Conservation (phyloP, 2,888 invertebrate genomes). For the Heteropelma amictum region DNA sequence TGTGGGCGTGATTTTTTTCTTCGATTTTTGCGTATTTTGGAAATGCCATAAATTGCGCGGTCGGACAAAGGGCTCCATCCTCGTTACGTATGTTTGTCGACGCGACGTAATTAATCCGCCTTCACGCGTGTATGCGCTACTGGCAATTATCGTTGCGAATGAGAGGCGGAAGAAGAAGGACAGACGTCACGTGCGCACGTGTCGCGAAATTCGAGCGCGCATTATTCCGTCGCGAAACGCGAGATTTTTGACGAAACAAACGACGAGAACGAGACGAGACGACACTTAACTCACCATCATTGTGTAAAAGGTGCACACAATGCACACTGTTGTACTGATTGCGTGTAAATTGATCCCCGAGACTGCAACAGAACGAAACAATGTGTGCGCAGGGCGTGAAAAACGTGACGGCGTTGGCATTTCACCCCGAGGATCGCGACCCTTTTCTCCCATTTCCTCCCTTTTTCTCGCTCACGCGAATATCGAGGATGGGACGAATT, state of each 20-base stretch:
- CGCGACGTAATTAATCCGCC: slow-evolving; percentile 40
- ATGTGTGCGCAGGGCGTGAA: neutral
- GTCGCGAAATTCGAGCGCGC: too few relatives aligned
- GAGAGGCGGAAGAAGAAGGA: neutral
- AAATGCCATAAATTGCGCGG: slow-evolving; percentile 3
- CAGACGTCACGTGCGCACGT: neutral
- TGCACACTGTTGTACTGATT: slow-evolving; percentile 83
- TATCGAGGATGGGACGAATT: too few relatives aligned
- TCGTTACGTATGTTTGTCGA: slow-evolving; percentile 22
- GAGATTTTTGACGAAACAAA: neutral
- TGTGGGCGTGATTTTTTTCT: too few relatives aligned
- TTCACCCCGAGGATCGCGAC: too few relatives aligned
- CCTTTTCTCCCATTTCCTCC: too few relatives aligned
- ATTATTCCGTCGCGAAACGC: slow-evolving; percentile 10
- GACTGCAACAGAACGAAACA: slow-evolving; percentile 79
- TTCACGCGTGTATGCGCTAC: slow-evolving; percentile 5
- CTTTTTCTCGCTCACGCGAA: too few relatives aligned
- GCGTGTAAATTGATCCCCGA: slow-evolving; percentile 83
- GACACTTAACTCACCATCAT: slow-evolving; percentile 79
- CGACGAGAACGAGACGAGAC: slow-evolving; percentile 29
- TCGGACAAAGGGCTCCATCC: slow-evolving; percentile 28
- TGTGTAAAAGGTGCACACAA: slow-evolving; percentile 87
- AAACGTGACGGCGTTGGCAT: too few relatives aligned
- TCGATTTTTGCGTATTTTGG: too few relatives aligned
- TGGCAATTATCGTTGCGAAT: neutral